phyloP scores from a whole-genome alignment of 2,888 invertebrate genomes.

The Eulithis prunata region DNA sequence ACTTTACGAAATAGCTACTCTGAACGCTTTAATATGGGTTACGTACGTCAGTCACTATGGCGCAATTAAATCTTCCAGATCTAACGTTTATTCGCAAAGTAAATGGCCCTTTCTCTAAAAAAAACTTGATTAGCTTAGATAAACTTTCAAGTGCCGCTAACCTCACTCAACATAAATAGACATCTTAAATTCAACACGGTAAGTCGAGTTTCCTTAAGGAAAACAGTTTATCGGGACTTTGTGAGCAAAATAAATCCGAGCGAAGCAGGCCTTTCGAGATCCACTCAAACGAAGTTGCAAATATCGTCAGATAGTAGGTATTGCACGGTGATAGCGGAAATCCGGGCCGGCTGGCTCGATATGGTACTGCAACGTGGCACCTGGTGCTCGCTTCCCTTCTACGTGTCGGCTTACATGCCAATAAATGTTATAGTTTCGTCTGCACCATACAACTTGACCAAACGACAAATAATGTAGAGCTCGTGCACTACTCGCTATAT shows the following conservation, averaged over 20 bases:
- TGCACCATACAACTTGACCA: not conserved
- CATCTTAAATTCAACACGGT: constrained; percentile 29
- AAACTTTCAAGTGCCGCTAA: constrained; percentile 22
- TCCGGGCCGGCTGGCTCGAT: constrained; percentile 33
- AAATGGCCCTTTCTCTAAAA: constrained; percentile 5
- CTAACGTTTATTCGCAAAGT: constrained; percentile 1
- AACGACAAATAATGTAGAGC: not conserved
- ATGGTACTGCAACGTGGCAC: constrained; percentile 22
- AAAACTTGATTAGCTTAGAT: constrained; percentile 21
- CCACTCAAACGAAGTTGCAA: constrained; percentile 36
- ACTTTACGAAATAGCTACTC: not conserved
- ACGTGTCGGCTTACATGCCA: constrained; percentile 22
- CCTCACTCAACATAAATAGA: constrained; percentile 25
- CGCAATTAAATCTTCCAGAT: constrained; percentile 23
- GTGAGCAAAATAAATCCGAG: constrained; percentile 37
- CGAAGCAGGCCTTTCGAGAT: constrained; percentile 32
- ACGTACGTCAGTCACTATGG: constrained; percentile 28
- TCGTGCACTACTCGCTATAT: constrained; percentile 7
- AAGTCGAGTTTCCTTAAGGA: constrained; percentile 37
- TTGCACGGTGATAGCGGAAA: constrained; percentile 33
- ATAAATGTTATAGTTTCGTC: constrained; percentile 11
- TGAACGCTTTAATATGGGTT: constrained; percentile 20
- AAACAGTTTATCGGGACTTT: constrained; percentile 36
- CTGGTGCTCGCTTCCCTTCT: constrained; percentile 19
- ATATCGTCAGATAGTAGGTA: constrained; percentile 38